A percentile compares a stretch with the other conserved stretches of the same genome.
phyloP scores from a whole-genome alignment of 2,888 invertebrate genomes.

The Chromoteleia sp. region DNA sequence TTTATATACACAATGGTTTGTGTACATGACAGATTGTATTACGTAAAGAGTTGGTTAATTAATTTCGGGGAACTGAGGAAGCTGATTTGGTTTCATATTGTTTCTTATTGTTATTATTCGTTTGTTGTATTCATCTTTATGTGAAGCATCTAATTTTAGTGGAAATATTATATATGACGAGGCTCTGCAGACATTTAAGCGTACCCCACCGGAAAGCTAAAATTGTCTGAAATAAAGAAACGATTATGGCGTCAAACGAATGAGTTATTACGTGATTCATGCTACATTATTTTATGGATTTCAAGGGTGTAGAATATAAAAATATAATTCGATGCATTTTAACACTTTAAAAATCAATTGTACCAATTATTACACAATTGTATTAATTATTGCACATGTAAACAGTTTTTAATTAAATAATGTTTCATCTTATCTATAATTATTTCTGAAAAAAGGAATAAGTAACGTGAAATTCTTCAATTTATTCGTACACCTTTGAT shows the following conservation, averaged over 20 bases:
- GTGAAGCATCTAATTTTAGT: conserved; percentile 67
- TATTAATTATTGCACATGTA: not conserved
- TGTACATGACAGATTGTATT: conserved; percentile 38
- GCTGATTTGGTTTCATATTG: conserved; percentile 49
- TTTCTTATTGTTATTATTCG: conserved; percentile 44
- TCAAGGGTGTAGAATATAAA: conserved; percentile 66
- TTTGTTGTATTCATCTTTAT: conserved; percentile 44
- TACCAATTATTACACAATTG: conserved; percentile 14
- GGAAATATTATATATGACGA: conserved; percentile 72
- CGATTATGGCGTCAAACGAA: conserved; percentile 80
- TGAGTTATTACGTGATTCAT: conserved; percentile 65
- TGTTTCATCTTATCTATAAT: conserved; percentile 6
- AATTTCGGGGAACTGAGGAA: conserved; percentile 55
- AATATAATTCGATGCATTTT: conserved; percentile 24
- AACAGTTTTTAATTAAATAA: conserved; percentile 14
- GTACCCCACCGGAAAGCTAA: conserved; percentile 84
- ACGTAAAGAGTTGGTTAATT: conserved; percentile 15
- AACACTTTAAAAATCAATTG: too few species aligned
- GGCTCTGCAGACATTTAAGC: conserved; percentile 83
- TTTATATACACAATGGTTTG: conserved; percentile 50
- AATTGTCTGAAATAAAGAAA: conserved; percentile 85
- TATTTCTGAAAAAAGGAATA: conserved; percentile 70
- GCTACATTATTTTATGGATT: conserved; percentile 27
- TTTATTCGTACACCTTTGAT: conserved; percentile 83
- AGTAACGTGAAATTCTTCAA: conserved; percentile 35